Base-by-base conservation (phyloP, 2,797 vertebrate genomes). In the Tragopan temminckii region DNA sequence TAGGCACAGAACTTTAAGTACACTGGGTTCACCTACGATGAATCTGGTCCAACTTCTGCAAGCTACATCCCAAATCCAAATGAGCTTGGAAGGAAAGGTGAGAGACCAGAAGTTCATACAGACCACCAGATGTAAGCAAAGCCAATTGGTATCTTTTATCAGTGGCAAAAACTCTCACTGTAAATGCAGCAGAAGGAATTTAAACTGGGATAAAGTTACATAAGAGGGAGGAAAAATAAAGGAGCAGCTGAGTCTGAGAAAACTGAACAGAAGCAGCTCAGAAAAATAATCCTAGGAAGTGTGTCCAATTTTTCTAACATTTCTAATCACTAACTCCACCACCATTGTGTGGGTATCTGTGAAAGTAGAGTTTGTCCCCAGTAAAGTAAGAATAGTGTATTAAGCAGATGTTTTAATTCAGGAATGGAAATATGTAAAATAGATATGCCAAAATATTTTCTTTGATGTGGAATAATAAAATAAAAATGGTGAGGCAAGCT, bases 391-490 rank as follows among this genome's bases (percentile, higher is more conserved):
- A 90, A 90, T 52, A 82, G 67, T 24, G 14, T 76, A 33, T 87
- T 89, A 84, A 94, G 74, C 61, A 77, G 83, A 89, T 89, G 38
- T 80, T 94, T 95, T 91, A 80, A 91, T 94, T 96, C 70, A 72
- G 66, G 63, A 88, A 64, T 35, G 23, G 90, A 94, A 95, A 83
- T 72, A 93, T 67, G 29, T 84, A 75, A 92, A 96, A 85, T 40
- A 70, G 71, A 80, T 89, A 74, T 85, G 63, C 82, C 80, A 89
- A 95, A 88, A 80, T 90, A 91, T 88, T 97, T 96, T 92, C 85
- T 97, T 96, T 96, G 82, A 91, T 94, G 88, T 97, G 21, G 67
- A 89, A 84, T 95, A 94, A 92, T 93, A 94, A 81, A 88, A 94
- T 92, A 78, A 76, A 69, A 61, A 71, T 82, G 46, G 24, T 38